Conservation (phyloP, 23 tunicate genomes). For the Halocynthia aurantium region DNA sequence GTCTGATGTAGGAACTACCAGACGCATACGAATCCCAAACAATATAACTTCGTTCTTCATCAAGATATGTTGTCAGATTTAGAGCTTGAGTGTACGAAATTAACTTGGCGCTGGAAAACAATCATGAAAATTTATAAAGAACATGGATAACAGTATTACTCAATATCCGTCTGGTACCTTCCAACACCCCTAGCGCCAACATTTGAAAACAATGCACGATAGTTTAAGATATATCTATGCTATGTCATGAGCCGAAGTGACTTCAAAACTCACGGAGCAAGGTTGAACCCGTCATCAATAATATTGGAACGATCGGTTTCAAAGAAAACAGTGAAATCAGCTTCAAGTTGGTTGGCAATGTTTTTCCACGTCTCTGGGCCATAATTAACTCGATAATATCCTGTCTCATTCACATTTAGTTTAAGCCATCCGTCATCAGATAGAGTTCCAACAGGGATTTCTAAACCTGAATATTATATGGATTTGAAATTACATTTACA, state of each 20-base stretch:
- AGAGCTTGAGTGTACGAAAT: constrained; percentile 69
- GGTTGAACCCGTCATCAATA: constrained; percentile 85
- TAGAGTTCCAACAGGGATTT: not conserved
- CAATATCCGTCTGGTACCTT: too few species aligned
- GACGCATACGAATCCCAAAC: constrained; percentile 76
- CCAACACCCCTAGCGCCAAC: too few species aligned
- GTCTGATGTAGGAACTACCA: constrained; percentile 87
- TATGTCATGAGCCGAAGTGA: too few species aligned
- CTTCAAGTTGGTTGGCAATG: constrained; percentile 39
- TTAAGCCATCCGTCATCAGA: constrained; percentile 56
- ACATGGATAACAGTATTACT: too few species aligned
- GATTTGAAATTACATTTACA: constrained; percentile 1
- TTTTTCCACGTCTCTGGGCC: constrained; percentile 46
- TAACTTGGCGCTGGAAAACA: constrained; percentile 38
- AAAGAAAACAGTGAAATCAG: constrained; percentile 34
- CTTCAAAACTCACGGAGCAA: constrained; percentile 71
- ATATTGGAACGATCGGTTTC: constrained; percentile 79
- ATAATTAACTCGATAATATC: constrained; percentile 89
- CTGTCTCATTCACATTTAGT: constrained; percentile 68
- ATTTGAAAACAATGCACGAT: too few species aligned
- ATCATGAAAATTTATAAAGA: not conserved
- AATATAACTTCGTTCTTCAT: constrained; percentile 55
- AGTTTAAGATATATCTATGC: too few species aligned
- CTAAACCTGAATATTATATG: not conserved
- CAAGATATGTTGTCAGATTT: constrained; percentile 63